phyloP scores from a whole-genome alignment of 2,113 vertebrate genomes.

The Calidris pygmaea region DNA sequence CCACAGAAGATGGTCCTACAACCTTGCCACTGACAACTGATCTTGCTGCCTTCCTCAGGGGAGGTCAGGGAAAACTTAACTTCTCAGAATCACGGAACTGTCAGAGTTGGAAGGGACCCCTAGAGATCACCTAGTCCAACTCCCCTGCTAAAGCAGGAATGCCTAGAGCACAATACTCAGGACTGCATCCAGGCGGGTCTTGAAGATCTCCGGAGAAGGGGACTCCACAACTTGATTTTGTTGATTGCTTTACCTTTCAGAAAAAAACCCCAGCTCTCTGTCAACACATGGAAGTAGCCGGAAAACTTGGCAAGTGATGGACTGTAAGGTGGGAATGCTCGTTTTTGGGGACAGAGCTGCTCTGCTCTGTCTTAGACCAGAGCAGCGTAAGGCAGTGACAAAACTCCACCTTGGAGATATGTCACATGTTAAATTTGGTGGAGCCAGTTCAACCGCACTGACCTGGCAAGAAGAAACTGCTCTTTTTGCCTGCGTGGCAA shows the following conservation, averaged over 20 bases:
- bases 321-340: neutral
- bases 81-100: too few relatives aligned
- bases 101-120: too few relatives aligned
- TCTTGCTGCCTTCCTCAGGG: neutral
- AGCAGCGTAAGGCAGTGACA: neutral
- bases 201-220: too few relatives aligned
- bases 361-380: neutral
- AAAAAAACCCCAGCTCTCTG: neutral
- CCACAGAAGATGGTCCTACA: neutral
- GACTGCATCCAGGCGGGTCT: too few relatives aligned
- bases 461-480: neutral
- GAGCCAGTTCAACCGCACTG: neutral
- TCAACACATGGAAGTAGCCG: neutral
- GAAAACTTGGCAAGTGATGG: neutral
- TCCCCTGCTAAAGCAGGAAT: too few relatives aligned
- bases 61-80: neutral
- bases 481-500: rapidly evolving
- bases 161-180: too few relatives aligned
- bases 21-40: neutral
- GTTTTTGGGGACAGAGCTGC: neutral
- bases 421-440: neutral
- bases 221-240: neutral
- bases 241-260: neutral
- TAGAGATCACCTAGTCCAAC: too few relatives aligned
- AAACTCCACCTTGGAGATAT: neutral